Conservation (phyloP, 2,888 invertebrate genomes). For the Torymus texanus region DNA sequence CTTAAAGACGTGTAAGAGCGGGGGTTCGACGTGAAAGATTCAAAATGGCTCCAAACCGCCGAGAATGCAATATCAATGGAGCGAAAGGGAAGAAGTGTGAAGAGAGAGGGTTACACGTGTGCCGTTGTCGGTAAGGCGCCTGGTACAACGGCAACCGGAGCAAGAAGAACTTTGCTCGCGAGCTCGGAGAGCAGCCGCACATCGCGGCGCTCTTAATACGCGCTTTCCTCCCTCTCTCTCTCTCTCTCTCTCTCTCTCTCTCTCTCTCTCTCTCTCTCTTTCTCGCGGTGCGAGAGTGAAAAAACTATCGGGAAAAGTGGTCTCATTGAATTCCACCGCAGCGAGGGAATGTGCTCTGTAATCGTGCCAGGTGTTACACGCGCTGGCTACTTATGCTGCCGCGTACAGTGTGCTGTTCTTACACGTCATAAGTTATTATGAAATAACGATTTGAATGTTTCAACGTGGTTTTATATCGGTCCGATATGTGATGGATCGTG, state of each 20-base stretch:
- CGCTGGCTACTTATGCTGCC: neutral
- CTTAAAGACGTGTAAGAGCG: neutral
- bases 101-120: slow-evolving; percentile 12
- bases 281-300: neutral
- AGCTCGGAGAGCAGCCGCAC: slow-evolving; percentile 12
- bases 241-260: too few relatives aligned
- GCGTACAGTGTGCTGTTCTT: too few relatives aligned
- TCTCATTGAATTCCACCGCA: slow-evolving; percentile 17
- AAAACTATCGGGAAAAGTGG: slow-evolving; percentile 41
- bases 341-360: slow-evolving; percentile 2
- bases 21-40: slow-evolving; percentile 13
- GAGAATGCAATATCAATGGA: slow-evolving; percentile 46
- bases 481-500: too few relatives aligned
- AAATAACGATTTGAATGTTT: too few relatives aligned
- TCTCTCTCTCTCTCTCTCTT: too few relatives aligned
- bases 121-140: too few relatives aligned
- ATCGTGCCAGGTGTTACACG: slow-evolving; percentile 21
- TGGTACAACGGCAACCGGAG: too few relatives aligned
- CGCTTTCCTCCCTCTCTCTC: neutral
- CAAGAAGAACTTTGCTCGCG: neutral
- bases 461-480: too few relatives aligned
- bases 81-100: neutral
- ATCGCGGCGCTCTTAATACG: neutral
- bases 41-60: slow-evolving; percentile 13
- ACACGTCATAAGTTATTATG: too few relatives aligned